Base-by-base conservation (phyloP, 2,113 vertebrate species). In the Odocoileus virginianus region DNA sequence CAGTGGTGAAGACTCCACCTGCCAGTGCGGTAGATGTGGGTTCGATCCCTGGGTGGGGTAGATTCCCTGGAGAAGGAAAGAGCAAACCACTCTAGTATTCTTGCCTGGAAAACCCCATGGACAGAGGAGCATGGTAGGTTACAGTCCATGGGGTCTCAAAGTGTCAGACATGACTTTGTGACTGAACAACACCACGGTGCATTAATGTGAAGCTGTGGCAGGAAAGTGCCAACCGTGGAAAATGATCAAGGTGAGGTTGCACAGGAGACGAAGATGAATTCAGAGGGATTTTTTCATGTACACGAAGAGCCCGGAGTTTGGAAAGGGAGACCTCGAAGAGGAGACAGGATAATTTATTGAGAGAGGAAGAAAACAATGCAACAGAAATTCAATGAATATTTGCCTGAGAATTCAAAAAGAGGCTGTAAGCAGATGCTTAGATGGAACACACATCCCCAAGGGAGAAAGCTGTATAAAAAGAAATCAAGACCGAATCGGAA, bases 291-390 rank as follows among this genome's bases (percentile, higher is more conserved):
- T 98, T 98, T 98, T 97, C 89, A 96, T 52, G 3, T 28, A 92
- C 5, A 25, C 1, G 40, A 96, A 92, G 87, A 95, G 96, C 95
- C 97, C 88, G 55, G 92, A 97, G 97, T 98, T 98, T 95, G 94
- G 88, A 23, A 25, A 11, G 36, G 97, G 97, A 98, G 96, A 97
- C 76, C 97, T 97, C 97, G 89, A 91, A 84, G 96, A 97, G 95
- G 57, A 21, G 98, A 98, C 94, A 97, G 97, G 95, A 97, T 98
- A 98, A 98, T 99, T 98, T 98, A 99, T 98, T 96, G 98, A 97
- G 97, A 97, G 97, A 97, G 93, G 95, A 98, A 96, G 71, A 96
- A 98, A 97, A 97, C 95, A 97, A 86, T 67, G 89, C 87, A 95
- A 97, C 89, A 97, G 87, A 97, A 96, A 97, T 96, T 88, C 95